Evolutionary conservation across 1,140 invertebrate species (phyloP).

Genomic region (Coenobita brevimanus): DNA sequence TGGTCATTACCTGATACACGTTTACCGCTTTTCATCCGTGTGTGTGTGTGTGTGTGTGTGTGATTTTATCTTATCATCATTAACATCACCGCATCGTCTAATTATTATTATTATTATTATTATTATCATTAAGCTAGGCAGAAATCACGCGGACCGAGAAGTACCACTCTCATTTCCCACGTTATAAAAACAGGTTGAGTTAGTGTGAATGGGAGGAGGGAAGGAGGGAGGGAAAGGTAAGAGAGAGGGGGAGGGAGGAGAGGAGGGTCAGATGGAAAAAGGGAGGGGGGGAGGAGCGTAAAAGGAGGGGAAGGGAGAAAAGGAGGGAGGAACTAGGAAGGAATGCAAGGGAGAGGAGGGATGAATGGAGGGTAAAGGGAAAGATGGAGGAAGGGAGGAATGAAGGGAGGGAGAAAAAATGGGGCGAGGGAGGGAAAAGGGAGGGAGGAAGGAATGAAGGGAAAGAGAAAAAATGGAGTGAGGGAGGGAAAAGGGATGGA

Average conservation of each 20-base stretch:
- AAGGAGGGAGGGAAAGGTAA: neutral
- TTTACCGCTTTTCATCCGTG: too few relatives aligned
- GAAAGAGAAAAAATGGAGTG: too few relatives aligned
- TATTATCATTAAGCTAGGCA: too few relatives aligned
- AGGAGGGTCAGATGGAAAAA: constrained; percentile 18
- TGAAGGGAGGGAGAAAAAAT: neutral
- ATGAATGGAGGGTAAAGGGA: too few relatives aligned
- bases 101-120: too few relatives aligned
- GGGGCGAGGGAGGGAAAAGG: neutral
- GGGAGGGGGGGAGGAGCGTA: neutral
- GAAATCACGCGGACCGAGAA: neutral
- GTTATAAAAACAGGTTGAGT: neutral
- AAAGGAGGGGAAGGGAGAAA: neutral
- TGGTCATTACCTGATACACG: too few relatives aligned
- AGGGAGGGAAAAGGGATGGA: too few relatives aligned
- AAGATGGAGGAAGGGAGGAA: too few relatives aligned
- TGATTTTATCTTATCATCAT: too few relatives aligned
- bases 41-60: too few relatives aligned
- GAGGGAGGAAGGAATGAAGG: too few relatives aligned
- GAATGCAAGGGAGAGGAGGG: neutral
- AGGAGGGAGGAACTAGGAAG: neutral
- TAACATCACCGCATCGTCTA: too few relatives aligned
- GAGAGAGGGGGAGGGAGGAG: constrained; percentile 27
- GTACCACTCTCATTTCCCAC: neutral
- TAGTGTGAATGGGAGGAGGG: neutral